Base-by-base conservation (phyloP, 2,797 vertebrate genomes). In the Ctenopoma multispine region DNA sequence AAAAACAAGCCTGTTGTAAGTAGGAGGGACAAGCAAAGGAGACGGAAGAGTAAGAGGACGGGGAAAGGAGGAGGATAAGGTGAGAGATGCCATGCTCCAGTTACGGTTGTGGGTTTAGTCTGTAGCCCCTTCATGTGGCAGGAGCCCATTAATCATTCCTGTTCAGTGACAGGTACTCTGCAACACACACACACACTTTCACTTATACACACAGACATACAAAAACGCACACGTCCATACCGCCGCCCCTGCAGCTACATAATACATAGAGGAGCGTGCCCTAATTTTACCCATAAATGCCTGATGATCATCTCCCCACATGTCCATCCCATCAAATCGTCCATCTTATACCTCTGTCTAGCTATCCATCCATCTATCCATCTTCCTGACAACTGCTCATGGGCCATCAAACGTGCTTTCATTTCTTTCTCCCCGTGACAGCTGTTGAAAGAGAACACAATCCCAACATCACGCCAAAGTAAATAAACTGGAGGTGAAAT, bases 91-190 rank as follows among this genome's bases (percentile, higher is more conserved):
- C 57, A 27, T 46, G 80, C 69, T 84, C 71, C 77, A 73, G 79
- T 79, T 81, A 74, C 83, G 56, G 80, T 77, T 79, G 47, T 63
- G 76, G 82, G 87, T 88, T 81, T 57, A 81, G 81, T 67, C 60
- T 27, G 66, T 63, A 70, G 62, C 75, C 83, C 82, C 75, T 83
- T 89, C 72, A 77, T 85, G 84, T 90, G 69, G 85, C 78, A 85
- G 75, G 57, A 48, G 73, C 67, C 63, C 90, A 94, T 94, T 92
- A 92, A 93, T 94, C 92, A 92, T 88, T 72, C 50, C 50, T 69
- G 63, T 23, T 76, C 77, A 71, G 69, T 89, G 91, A 91, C 92
- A 90, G 63, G 75, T 81, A 53, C 73, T 81, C 69, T 69, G 72
- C 67, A 46, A 34, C 68, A 70, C 31, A 63, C 43, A 64, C 64